phyloP scores from a whole-genome alignment of 2,113 vertebrate species.

The Malurus cyaneus region DNA sequence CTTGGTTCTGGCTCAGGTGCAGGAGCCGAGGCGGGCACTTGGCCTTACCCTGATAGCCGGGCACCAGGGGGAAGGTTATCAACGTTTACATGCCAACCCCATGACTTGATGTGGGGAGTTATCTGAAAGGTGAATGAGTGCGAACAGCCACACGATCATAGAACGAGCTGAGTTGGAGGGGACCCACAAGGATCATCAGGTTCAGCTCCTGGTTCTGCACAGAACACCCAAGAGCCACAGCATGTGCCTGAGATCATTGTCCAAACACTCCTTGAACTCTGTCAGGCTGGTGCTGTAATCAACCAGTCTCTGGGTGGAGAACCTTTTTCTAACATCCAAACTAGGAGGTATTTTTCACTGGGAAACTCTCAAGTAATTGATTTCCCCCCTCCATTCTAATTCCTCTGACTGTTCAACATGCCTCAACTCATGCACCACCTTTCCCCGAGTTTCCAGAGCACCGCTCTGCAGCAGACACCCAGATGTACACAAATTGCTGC shows the following conservation, averaged over 20 bases:
- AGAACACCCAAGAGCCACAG: background rate
- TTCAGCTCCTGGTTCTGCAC: background rate
- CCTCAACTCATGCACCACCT: background rate
- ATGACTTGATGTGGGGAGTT: background rate
- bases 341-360: background rate
- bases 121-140: background rate
- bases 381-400: background rate
- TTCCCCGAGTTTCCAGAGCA: background rate
- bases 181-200: background rate
- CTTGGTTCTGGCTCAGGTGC: background rate
- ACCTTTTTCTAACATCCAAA: background rate
- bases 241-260: background rate
- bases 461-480: background rate
- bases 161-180: background rate
- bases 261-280: background rate
- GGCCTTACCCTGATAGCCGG: background rate
- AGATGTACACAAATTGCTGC: background rate
- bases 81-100: background rate
- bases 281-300: background rate
- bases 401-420: background rate
- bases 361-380: background rate
- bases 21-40: background rate
- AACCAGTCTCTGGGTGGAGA: background rate
- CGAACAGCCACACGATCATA: background rate
- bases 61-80: background rate